A percentile compares a stretch with the other conserved stretches of the same genome.
phyloP scores from a whole-genome alignment of 2,888 invertebrate species.

The Clostera curtula region DNA sequence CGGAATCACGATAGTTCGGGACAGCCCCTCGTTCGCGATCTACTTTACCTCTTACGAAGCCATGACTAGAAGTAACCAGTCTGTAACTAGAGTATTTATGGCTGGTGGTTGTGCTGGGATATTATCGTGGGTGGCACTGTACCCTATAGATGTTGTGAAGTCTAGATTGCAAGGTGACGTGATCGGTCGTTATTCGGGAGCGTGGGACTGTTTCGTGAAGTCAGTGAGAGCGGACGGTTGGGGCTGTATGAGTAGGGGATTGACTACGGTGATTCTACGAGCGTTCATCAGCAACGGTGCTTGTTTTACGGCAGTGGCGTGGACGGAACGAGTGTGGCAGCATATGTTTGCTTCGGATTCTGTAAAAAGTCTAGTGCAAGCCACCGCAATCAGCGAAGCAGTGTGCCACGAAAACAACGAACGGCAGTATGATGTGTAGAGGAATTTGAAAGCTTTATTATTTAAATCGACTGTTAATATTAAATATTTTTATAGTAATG shows the following conservation, averaged over 20 bases:
- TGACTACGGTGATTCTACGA: conserved; percentile 85
- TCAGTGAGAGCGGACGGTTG: conserved; percentile 83
- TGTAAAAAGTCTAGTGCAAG: conserved; percentile 32
- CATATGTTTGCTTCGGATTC: conserved; percentile 37
- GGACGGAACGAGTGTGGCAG: conserved; percentile 79
- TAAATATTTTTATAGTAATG: neutral
- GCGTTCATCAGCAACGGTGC: conserved; percentile 96
- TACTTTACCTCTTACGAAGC: conserved; percentile 92
- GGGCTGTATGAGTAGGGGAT: conserved; percentile 81
- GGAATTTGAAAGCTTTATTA: conserved; percentile 5
- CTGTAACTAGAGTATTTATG: conserved; percentile 79
- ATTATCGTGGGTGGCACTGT: conserved; percentile 88
- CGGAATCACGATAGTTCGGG: conserved; percentile 82
- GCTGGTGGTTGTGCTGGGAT: conserved; percentile 93
- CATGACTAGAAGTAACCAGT: conserved; percentile 77
- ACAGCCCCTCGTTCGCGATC: conserved; percentile 88
- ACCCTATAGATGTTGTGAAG: conserved; percentile 94
- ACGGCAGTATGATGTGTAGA: conserved; percentile 41
- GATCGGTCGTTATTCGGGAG: conserved; percentile 77
- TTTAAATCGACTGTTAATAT: conserved; percentile 4
- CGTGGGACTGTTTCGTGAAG: conserved; percentile 83
- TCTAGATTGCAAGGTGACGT: conserved; percentile 88
- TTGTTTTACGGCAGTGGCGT: conserved; percentile 90
- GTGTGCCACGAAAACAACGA: conserved; percentile 47
- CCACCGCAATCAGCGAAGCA: conserved; percentile 42